These are phyloP conservation scores for Clupea harengus DNA, from an alignment of 2,113 vertebrate genomes.

Conservation along the genomic window DNA sequence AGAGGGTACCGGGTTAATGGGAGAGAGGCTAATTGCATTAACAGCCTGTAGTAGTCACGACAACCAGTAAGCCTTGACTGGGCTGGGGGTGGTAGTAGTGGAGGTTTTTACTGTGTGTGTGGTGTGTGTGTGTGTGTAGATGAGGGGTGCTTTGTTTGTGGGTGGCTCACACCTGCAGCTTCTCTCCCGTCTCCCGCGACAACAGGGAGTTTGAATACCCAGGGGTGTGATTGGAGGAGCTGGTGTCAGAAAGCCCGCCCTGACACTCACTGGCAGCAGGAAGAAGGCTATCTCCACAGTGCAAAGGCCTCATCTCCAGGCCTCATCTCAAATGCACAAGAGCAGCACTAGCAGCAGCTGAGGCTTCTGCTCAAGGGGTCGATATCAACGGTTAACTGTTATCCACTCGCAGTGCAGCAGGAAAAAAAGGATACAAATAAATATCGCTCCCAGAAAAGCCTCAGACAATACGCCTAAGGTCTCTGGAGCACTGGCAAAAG, in stretches of 20 bases:
- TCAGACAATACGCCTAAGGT: constrained; percentile 1
- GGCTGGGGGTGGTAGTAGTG: neutral
- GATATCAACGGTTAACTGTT: neutral
- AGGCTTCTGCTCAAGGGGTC: neutral
- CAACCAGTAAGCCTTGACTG: neutral
- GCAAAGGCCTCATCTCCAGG: neutral
- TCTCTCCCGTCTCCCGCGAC: constrained; percentile 41
- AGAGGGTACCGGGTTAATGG: constrained; percentile 20
- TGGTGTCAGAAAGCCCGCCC: neutral
- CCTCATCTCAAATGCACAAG: neutral
- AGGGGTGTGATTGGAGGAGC: neutral
- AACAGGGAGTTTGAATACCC: constrained; percentile 22
- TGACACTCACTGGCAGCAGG: neutral
- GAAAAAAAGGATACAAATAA: neutral
- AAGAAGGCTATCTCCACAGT: neutral
- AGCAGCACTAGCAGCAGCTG: neutral
- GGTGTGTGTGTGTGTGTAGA: neutral
- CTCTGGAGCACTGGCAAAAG: neutral
- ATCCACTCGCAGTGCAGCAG: neutral
- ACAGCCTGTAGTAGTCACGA: neutral
- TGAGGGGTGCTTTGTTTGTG: constrained; percentile 27
- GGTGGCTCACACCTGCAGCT: constrained; percentile 60
- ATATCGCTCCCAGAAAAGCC: neutral
- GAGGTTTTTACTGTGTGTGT: neutral
- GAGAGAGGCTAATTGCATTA: constrained; percentile 34